These are phyloP conservation scores for Lutjanus argentimaculatus DNA, from an alignment of 2,797 vertebrate genomes.

Conservation along the genomic window DNA sequence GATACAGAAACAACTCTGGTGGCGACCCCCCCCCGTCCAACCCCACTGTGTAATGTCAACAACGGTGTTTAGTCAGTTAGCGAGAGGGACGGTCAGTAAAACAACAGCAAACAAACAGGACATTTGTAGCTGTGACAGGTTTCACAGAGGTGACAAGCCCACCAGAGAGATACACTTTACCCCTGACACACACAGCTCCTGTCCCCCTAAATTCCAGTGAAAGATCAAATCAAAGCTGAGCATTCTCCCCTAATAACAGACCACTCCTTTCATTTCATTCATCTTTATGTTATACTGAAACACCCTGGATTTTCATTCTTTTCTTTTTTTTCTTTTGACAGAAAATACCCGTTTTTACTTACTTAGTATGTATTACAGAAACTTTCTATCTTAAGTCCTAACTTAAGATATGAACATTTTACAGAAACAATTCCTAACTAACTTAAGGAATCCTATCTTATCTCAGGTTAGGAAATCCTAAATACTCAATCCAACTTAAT, in stretches of 20 bases:
- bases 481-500: too few relatives aligned
- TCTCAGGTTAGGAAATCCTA: too few relatives aligned
- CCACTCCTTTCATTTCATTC: conserved; percentile 7
- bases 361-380: too few relatives aligned
- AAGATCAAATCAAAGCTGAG: neutral
- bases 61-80: conserved; percentile 68
- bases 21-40: conserved; percentile 16
- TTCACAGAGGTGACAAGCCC: conserved; percentile 50
- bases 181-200: neutral
- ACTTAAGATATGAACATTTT: too few relatives aligned
- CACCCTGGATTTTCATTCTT: neutral
- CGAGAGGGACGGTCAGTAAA: conserved; percentile 55
- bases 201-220: neutral
- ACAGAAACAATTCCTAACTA: too few relatives aligned
- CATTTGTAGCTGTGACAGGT: conserved; percentile 62
- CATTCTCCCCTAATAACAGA: neutral
- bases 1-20: conserved; percentile 47
- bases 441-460: too few relatives aligned
- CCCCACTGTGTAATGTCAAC: conserved; percentile 35
- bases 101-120: conserved; percentile 60
- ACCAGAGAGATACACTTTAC: conserved; percentile 54
- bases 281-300: neutral
- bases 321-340: neutral
- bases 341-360: neutral
- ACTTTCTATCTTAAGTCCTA: too few relatives aligned